Evolutionary conservation across 2,113 vertebrate species (phyloP), one percentile per base, ranked within the genome.

Genomic region (Poecilia latipinna): DNA sequence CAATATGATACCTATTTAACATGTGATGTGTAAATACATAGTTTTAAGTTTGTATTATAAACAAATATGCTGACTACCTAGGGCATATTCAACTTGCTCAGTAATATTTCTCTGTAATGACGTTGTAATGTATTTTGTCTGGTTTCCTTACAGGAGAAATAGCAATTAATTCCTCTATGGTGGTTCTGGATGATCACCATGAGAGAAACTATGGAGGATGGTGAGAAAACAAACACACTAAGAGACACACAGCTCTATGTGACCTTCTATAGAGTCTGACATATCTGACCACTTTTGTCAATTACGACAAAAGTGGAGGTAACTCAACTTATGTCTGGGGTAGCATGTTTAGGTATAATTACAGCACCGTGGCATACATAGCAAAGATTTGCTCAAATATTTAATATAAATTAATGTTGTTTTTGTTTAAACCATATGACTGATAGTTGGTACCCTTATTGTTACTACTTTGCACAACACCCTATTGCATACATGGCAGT

Each of bases 171-270:
- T 70, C 37, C 17, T 72, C 62, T 73, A 24, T 24, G 1, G 69
- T 24, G 60, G 71, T 35, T 75, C 63, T 65, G 48, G 61, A 75
- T 19, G 8, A 63, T 61, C 70, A 79, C 17, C 72, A 90, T 91
- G 85, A 89, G 74, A 70, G 65, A 85, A 62, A 66, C 74, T 10
- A 74, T 88, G 83, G 90, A 91, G 62, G 81, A 90, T 10, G 87
- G 89, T 93, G 74, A 85, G 82, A 28, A 73, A 35, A 68, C 57
- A 29, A 8, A 37, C 17, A 71, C 0, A 22, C 13, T 31, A 5
- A 15, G 4, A 15, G 39, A 42, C n/a, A 15, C 67, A 33, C 15
- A 48, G 69, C 29, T 66, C 29, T 77, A 65, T 81, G 57, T 24
- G 1, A 48, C 17, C 44, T 48, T 48, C 5, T 1, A 57, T 24